phyloP scores from a whole-genome alignment of 2,797 vertebrate species.

The Prionace glauca region DNA sequence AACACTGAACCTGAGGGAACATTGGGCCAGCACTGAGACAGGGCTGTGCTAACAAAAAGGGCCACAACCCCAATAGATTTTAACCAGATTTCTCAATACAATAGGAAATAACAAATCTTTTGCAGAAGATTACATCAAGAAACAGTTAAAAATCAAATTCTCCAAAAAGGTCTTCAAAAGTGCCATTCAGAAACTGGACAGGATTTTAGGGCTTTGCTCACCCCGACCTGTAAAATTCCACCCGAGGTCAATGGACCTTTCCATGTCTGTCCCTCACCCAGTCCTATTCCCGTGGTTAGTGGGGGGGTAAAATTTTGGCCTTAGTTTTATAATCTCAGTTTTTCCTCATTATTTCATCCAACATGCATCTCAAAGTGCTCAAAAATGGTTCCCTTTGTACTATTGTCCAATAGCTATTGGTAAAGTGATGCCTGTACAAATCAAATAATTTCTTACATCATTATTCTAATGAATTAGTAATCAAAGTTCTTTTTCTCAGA shows the following conservation, averaged over 20 bases:
- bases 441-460: background rate
- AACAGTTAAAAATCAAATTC: background rate
- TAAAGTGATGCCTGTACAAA: background rate
- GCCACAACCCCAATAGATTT: no score
- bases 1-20: no score
- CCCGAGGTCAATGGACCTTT: no score
- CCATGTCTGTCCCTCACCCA: no score
- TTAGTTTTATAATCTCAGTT: background rate
- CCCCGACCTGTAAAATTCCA: no score
- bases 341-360: background rate
- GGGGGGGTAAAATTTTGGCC: no score
- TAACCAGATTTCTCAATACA: background rate
- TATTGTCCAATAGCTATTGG: background rate
- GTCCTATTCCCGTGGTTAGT: no score
- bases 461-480: background rate
- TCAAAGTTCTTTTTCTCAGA: background rate
- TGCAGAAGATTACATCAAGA: background rate
- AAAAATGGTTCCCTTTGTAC: background rate
- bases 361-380: background rate
- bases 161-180: background rate
- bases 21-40: no score
- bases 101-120: background rate
- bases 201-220: no score
- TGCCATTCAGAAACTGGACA: background rate
- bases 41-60: no score